These are phyloP conservation scores for Aplodontia rufa DNA, from an alignment of 2,113 vertebrate genomes.

Conservation along the genomic window DNA sequence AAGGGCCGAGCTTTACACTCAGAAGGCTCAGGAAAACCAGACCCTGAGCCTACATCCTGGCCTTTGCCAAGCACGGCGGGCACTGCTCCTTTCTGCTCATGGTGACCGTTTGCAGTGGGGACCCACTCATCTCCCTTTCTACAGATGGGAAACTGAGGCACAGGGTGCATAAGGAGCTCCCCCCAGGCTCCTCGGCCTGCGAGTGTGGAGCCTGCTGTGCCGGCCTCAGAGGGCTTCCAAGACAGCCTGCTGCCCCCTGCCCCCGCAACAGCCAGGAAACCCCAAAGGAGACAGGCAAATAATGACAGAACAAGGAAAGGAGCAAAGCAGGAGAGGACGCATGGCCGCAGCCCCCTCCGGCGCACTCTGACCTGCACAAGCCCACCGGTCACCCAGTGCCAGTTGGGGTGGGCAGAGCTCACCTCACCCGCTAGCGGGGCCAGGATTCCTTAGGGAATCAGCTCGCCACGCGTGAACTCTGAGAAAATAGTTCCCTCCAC, in stretches of 20 bases:
- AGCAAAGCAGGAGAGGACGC: neutral
- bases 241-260: fast-evolving
- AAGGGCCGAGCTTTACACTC: neutral
- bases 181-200: fast-evolving
- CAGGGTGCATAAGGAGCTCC: fast-evolving
- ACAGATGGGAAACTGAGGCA: neutral
- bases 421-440: fast-evolving
- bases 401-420: too few species aligned
- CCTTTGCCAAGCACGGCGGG: fast-evolving
- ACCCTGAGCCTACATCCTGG: fast-evolving
- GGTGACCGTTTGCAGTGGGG: fast-evolving
- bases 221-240: too few species aligned
- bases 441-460: fast-evolving
- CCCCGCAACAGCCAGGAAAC: too few species aligned
- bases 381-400: neutral
- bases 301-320: neutral
- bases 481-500: too few species aligned
- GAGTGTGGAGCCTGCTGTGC: fast-evolving
- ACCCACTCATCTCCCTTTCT: fast-evolving
- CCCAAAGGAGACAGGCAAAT: neutral
- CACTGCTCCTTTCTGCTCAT: fast-evolving
- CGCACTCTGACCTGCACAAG: neutral
- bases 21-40: too few species aligned
- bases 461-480: fast-evolving
- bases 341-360: fast-evolving